A percentile compares a stretch with the other conserved stretches of the same genome.
Conservation (phyloP, 1,140 invertebrate genomes). For the Drosophila subobscura region DNA sequence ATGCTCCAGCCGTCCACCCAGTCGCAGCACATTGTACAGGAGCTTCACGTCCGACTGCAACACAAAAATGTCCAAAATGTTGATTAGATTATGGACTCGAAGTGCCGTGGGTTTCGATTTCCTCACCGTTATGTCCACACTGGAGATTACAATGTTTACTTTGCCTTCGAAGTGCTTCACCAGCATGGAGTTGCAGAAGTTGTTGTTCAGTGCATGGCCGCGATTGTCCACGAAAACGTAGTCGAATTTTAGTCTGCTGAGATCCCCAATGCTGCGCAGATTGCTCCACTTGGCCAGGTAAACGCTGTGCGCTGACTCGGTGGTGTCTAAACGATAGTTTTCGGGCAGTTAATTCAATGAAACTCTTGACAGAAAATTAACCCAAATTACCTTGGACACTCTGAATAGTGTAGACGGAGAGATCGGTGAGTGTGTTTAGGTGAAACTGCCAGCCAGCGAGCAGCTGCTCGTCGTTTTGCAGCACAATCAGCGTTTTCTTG, state of each 20-base stretch:
- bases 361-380: no score
- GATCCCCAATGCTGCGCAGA: slow-evolving; percentile 65
- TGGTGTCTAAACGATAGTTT: slow-evolving; percentile 46
- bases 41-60: slow-evolving; percentile 73
- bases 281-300: slow-evolving; percentile 76
- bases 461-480: slow-evolving; percentile 73
- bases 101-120: background rate
- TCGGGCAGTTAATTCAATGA: no score
- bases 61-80: background rate
- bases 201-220: slow-evolving; percentile 70
- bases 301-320: slow-evolving; percentile 63
- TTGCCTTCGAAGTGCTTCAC: slow-evolving; percentile 73
- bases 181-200: slow-evolving; percentile 75
- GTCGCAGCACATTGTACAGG: slow-evolving; percentile 64
- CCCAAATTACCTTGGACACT: slow-evolving; percentile 49
- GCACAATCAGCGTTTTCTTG: slow-evolving; percentile 68
- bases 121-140: slow-evolving; percentile 75
- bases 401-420: slow-evolving; percentile 58
- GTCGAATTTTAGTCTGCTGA: slow-evolving; percentile 76
- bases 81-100: background rate
- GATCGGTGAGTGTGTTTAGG: slow-evolving; percentile 61
- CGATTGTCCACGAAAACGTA: slow-evolving; percentile 76
- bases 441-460: slow-evolving; percentile 76
- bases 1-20: slow-evolving; percentile 71
- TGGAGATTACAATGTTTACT: slow-evolving; percentile 77